phyloP scores from a whole-genome alignment of 2,113 vertebrate genomes.

The Oenanthe oenanthe region DNA sequence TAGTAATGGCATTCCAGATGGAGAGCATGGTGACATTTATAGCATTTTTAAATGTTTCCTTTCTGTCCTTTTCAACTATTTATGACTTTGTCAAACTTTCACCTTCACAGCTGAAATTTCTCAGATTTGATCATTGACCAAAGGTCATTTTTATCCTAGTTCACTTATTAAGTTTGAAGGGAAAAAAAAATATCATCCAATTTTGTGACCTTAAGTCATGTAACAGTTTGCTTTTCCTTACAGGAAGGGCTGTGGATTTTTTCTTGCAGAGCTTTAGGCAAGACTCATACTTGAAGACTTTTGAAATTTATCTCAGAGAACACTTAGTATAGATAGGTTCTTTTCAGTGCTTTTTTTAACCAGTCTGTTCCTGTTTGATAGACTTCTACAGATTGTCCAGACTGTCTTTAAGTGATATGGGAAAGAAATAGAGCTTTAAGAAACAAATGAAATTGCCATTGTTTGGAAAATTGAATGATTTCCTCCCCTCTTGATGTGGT shows the following conservation, averaged over 20 bases:
- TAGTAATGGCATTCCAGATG: not conserved
- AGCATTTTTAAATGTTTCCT: not conserved
- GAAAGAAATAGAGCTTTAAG: not conserved
- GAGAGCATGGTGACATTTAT: not conserved
- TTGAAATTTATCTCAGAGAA: not conserved
- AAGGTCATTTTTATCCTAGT: not conserved
- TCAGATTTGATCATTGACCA: not conserved
- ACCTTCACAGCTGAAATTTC: constrained; percentile 1
- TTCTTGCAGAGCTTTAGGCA: not conserved
- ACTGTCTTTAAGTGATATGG: not conserved
- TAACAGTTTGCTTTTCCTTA: not conserved
- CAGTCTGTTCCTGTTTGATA: not conserved
- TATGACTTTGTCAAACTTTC: not conserved
- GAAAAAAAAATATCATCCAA: not conserved
- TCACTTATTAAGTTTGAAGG: not conserved
- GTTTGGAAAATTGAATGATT: not conserved
- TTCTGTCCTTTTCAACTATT: constrained; percentile 1
- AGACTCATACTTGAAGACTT: not conserved
- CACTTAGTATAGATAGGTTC: not conserved
- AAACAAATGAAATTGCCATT: not conserved
- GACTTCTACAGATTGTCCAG: not conserved
- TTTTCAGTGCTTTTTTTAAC: not conserved
- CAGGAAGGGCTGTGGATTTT: not conserved
- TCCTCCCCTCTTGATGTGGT: not conserved
- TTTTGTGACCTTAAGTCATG: not conserved